Base-by-base conservation (phyloP, 2,797 vertebrate genomes). In the Muraenolepis orangiensis region DNA sequence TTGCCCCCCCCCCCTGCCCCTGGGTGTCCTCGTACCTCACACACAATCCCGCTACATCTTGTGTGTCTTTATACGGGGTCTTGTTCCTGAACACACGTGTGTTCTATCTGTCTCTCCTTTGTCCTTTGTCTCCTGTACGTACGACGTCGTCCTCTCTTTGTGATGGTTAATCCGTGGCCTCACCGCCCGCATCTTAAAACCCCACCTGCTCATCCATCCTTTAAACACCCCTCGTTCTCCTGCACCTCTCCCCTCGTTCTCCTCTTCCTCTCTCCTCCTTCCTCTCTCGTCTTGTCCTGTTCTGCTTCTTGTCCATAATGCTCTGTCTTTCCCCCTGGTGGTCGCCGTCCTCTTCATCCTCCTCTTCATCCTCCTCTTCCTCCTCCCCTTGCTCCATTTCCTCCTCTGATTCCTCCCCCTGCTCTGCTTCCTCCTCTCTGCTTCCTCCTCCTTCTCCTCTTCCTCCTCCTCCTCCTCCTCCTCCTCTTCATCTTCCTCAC, bases 401-500 rank as follows among this genome's bases (percentile, higher is more conserved):
- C 32, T 75, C 20, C 66, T 3, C 31, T 30, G n/a, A n/a, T n/a
- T 51, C 38, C 36, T 26, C 29, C 70, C 18, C 36, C 8, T 7
- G 11, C 36, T 61, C 31, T 66, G 29, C 23, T 68, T n/a, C 46
- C 69, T 72, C 74, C 31, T 36, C 8, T 1, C 66, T 0, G n/a
- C 11, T 6, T 32, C 32, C 70, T 75, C 72, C 23, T 1, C 20
- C 13, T 84, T 64, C 80, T 66, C 72, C 70, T 78, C 13, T 23
- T 42, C 40, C 2, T 42, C 14, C 40, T 42, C 40, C 40, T 42
- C 51, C 70, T 69, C 38, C 29, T 72, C 40, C 23, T 36, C 34
- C 16, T 70, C 73, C 57, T 83, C 75, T 71, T 81, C 72, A 81
- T 78, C 78, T 72, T 77, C 71, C 79, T 85, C 75, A 66, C 89